Evolutionary conservation across 2,888 invertebrate genomes (phyloP).

Genomic region (Gymnosoma rotundatum): DNA sequence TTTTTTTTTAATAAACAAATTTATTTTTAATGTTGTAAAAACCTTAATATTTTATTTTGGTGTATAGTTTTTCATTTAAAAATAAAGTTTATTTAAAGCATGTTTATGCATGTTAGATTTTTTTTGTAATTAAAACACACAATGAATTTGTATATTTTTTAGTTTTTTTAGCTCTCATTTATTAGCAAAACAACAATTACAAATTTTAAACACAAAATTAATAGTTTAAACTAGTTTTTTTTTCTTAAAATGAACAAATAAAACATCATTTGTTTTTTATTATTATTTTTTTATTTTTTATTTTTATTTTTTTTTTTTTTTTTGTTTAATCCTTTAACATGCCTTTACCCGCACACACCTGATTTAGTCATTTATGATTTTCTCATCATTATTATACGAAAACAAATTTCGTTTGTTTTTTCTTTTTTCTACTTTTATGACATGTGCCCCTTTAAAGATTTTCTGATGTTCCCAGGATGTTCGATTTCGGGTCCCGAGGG

Average conservation of each 20-base stretch:
- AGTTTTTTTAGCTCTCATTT: slow-evolving; percentile 29
- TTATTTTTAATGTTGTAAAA: slow-evolving; percentile 73
- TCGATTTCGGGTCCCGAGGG: slow-evolving; percentile 99
- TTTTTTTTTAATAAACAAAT: slow-evolving; percentile 34
- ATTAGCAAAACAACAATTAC: not conserved
- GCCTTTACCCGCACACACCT: not conserved
- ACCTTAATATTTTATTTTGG: slow-evolving; percentile 41
- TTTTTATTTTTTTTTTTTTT: slow-evolving; percentile 8
- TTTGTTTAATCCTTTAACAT: not conserved
- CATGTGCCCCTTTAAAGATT: slow-evolving; percentile 87
- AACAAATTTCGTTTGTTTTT: slow-evolving; percentile 69
- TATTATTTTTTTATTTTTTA: not conserved
- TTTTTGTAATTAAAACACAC: slow-evolving; percentile 22
- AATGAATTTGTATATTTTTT: not conserved
- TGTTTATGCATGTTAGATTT: slow-evolving; percentile 53
- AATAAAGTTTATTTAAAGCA: slow-evolving; percentile 22
- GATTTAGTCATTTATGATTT: slow-evolving; percentile 65
- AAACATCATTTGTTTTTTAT: slow-evolving; percentile 11
- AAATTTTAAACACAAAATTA: too few species aligned
- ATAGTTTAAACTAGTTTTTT: too few species aligned
- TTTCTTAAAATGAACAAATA: not conserved
- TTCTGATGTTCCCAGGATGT: slow-evolving; percentile 92
- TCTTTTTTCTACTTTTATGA: slow-evolving; percentile 73
- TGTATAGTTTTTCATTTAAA: slow-evolving; percentile 1
- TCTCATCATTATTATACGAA: slow-evolving; percentile 68